Base-by-base conservation (phyloP, 2,113 vertebrate species). In the Felis catus region DNA sequence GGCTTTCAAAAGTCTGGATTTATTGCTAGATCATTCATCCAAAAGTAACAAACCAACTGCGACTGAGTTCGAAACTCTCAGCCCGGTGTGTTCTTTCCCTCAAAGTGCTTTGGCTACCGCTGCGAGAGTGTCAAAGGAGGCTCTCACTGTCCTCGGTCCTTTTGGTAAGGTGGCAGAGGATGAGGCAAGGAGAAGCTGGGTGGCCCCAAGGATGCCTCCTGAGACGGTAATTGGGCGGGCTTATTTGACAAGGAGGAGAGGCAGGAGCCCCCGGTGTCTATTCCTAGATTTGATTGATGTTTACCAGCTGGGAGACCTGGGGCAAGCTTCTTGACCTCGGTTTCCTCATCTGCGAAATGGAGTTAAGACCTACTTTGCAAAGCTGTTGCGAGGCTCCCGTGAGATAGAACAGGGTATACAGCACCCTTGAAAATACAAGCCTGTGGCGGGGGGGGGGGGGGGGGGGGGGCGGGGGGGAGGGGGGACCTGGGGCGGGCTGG, bases 281-380 rank as follows among this genome's bases (percentile, higher is more conserved):
- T 19, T 31, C 41, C 51, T 33, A 39, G 18, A 27, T 82, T 78
- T 48, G 29, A 88, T 73, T 66, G 33, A 91, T 65, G 63, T 84
- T 71, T 91, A 85, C 58, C 48, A 48, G 63, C 53, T 45, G 51
- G 48, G 61, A 87, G 55, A 94, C 27, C 36, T 48, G 85, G 55
- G 61, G 33, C 55, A 89, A 65, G 23, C 79, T 79, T 86, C 68
- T 39, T 91, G 68, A 71, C 71, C 66, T 70, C 66, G 39, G 68
- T 55, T 16, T 86, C 18, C 31, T 93, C 21, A 94, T 29, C 51
- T 92, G 96, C 78, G 89, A 95, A 74, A 89, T 53, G 41, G 91
- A 85, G 61, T 85, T 27, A 39, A 41, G 33, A 58, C 31, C 31
- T 61, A n/a, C 39, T 81, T 36, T 90, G 84, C 25, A 76, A 71